A percentile compares a stretch with the other conserved stretches of the same genome.
phyloP scores from a whole-genome alignment of 2,797 vertebrate genomes.

The Smutsia temminckii region DNA sequence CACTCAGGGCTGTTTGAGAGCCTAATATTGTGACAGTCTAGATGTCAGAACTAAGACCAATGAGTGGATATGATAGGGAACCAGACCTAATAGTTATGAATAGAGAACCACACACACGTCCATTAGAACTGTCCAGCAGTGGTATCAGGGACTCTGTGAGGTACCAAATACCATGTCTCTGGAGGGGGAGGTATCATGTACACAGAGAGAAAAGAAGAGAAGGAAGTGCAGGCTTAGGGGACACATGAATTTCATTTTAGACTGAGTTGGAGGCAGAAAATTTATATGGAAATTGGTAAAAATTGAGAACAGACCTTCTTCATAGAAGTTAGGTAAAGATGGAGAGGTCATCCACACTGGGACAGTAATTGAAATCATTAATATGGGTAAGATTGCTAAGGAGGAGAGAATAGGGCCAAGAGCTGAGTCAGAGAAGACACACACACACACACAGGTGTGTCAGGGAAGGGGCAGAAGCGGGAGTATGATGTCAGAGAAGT shows the following conservation, averaged over 20 bases:
- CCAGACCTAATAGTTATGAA: not conserved
- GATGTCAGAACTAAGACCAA: not conserved
- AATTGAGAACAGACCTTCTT: slow-evolving; percentile 23
- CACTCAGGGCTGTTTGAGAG: not conserved
- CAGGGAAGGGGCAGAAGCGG: not conserved
- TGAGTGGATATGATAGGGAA: not conserved
- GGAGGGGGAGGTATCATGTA: not conserved
- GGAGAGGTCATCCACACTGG: not conserved
- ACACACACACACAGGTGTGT: not conserved
- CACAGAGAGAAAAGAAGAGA: not conserved
- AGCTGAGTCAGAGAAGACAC: not conserved
- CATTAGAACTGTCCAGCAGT: not conserved
- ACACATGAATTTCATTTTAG: not conserved
- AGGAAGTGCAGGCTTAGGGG: not conserved
- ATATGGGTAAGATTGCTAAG: not conserved
- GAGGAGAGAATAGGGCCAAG: not conserved
- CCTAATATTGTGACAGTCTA: not conserved
- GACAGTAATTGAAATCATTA: not conserved
- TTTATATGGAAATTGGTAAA: slow-evolving; percentile 41
- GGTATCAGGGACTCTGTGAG: not conserved
- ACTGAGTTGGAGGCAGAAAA: not conserved
- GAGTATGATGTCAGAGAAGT: not conserved
- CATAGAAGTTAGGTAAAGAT: slow-evolving; percentile 10
- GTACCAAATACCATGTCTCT: not conserved
- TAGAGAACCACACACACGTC: not conserved